Percentiles rank a stretch among this genome's conserved stretches.
phyloP scores from a whole-genome alignment of 2,113 vertebrate genomes.

The Oryzias woworae region DNA sequence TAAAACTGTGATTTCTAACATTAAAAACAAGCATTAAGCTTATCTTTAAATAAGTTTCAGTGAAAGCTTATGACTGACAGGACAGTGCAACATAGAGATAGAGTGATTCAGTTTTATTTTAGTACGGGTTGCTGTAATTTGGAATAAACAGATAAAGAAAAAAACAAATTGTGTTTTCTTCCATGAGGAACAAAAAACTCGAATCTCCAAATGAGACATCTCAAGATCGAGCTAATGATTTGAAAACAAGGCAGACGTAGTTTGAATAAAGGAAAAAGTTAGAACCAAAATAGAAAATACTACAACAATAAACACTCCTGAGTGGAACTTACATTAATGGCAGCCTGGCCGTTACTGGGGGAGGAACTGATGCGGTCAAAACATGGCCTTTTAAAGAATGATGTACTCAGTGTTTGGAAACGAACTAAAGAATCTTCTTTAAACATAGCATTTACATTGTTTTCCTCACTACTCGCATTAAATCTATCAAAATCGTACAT shows the following conservation, averaged over 20 bases:
- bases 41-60: no score
- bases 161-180: no score
- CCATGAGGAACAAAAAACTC: conserved; percentile 10
- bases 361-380: conserved; percentile 40
- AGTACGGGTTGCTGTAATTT: no score
- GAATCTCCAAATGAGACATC: conserved; percentile 16
- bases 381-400: conserved; percentile 70
- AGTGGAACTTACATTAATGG: conserved; percentile 14
- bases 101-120: no score
- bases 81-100: no score
- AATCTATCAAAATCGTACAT: no score
- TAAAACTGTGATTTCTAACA: no score
- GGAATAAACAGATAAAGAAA: no score
- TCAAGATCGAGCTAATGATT: conserved; percentile 3
- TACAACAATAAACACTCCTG: not conserved
- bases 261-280: not conserved
- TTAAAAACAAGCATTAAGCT: no score
- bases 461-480: no score
- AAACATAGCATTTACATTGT: no score
- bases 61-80: no score
- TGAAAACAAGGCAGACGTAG: conserved; percentile 9
- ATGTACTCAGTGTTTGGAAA: conserved; percentile 9
- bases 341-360: conserved; percentile 46
- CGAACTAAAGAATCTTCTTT: not conserved
- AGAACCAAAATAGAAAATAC: not conserved